phyloP scores from a whole-genome alignment of 2,797 vertebrate species.

The Rhinella marina region DNA sequence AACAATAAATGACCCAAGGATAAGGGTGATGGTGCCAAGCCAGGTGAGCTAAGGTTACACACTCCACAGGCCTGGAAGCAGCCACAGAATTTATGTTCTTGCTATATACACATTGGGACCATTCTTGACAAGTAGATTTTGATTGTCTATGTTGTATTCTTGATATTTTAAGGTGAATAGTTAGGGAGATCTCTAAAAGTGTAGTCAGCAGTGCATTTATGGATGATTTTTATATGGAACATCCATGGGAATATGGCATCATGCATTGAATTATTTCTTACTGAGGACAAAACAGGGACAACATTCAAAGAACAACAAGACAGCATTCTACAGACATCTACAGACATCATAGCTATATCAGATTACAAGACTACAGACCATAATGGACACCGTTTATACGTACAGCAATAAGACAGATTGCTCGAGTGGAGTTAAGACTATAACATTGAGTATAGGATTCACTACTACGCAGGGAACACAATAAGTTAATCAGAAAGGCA shows the following conservation, averaged over 20 bases:
- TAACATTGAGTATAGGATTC: constrained; percentile 73
- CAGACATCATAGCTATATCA: constrained; percentile 19
- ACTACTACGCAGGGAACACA: constrained; percentile 49
- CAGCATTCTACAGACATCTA: constrained; percentile 15
- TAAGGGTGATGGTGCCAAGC: not conserved
- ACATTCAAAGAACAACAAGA: constrained; percentile 3
- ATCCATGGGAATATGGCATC: not conserved
- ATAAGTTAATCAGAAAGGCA: constrained; percentile 46
- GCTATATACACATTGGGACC: not conserved
- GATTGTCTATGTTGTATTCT: not conserved
- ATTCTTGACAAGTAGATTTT: not conserved
- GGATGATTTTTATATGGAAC: not conserved
- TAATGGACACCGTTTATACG: constrained; percentile 18
- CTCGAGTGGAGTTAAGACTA: constrained; percentile 67
- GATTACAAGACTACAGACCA: constrained; percentile 3
- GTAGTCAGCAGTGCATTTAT: constrained; percentile 12
- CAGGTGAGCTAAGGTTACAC: not conserved
- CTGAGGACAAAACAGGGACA: not conserved
- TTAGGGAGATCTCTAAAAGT: not conserved
- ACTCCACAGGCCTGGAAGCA: not conserved
- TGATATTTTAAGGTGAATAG: not conserved
- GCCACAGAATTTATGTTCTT: not conserved
- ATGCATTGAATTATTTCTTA: constrained; percentile 31
- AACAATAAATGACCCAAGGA: not conserved
- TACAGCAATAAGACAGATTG: not conserved